Evolutionary conservation across 2,888 invertebrate species (phyloP).

Genomic region (Eupeodes luniger): DNA sequence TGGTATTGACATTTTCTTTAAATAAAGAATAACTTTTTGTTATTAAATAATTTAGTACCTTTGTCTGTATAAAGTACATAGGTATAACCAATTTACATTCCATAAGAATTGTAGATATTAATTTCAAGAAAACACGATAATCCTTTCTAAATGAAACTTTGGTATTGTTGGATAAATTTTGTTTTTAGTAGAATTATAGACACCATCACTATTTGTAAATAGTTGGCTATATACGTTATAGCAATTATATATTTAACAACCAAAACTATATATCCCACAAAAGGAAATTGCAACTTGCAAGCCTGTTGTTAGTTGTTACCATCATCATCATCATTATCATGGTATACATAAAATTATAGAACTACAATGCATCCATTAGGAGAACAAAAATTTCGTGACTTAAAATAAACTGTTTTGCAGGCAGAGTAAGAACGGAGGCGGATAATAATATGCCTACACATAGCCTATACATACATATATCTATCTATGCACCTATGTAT

Average conservation of each 20-base stretch:
- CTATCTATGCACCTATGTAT: not conserved
- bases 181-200: not conserved
- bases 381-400: constrained; percentile 38
- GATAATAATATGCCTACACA: constrained; percentile 22
- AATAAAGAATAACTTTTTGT: too few species aligned
- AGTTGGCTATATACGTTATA: not conserved
- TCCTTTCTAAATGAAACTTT: constrained; percentile 4
- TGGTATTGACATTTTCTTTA: too few species aligned
- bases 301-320: constrained; percentile 23
- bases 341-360: constrained; percentile 40
- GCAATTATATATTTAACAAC: not conserved
- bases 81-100: too few species aligned
- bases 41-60: too few species aligned
- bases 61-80: too few species aligned
- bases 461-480: not conserved
- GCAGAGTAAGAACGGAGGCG: not conserved
- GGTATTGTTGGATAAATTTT: not conserved
- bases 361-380: constrained; percentile 71
- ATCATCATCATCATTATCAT: constrained; percentile 8
- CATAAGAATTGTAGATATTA: not conserved
- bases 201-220: not conserved
- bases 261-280: not conserved
- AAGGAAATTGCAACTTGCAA: constrained; percentile 36
- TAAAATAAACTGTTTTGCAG: constrained; percentile 37
- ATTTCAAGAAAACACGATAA: constrained; percentile 14